Conservation (phyloP, 2,113 vertebrate genomes). For the Peucedramus taeniatus region DNA sequence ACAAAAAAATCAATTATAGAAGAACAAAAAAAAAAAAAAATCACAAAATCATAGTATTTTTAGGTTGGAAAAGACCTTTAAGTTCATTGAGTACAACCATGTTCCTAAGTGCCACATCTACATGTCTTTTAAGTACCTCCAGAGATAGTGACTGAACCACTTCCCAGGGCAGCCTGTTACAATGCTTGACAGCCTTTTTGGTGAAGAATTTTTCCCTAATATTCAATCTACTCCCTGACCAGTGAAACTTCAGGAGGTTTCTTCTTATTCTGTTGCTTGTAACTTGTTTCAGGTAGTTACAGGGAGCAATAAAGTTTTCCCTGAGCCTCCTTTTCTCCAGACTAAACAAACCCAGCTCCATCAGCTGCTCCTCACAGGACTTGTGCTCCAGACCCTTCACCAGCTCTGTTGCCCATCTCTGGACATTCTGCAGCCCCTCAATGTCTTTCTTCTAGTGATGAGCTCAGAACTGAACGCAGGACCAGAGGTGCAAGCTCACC, state of each 20-base stretch:
- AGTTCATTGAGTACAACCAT: not conserved
- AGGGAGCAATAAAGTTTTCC: not conserved
- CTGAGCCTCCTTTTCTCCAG: not conserved
- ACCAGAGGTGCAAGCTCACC: rapidly evolving
- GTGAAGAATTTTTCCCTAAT: not conserved
- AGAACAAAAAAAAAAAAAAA: not conserved
- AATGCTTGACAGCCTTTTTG: not conserved
- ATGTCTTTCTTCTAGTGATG: not conserved
- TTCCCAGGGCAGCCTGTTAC: not conserved
- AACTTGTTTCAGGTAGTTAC: not conserved
- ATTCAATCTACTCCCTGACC: not conserved
- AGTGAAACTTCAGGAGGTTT: not conserved
- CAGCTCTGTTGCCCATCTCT: not conserved
- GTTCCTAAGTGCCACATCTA: not conserved
- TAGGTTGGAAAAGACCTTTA: not conserved
- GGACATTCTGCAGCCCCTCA: not conserved
- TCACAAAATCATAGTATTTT: not conserved
- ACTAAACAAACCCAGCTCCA: not conserved
- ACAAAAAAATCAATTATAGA: not conserved
- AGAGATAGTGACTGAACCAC: not conserved
- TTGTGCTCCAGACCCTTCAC: not conserved
- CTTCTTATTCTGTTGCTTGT: not conserved
- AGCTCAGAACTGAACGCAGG: not conserved
- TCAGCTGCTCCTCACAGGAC: not conserved
- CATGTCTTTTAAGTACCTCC: not conserved